These are phyloP conservation scores for Pangasius sanitwongsei DNA, from an alignment of 2,797 vertebrate species.

Conservation along the genomic window DNA sequence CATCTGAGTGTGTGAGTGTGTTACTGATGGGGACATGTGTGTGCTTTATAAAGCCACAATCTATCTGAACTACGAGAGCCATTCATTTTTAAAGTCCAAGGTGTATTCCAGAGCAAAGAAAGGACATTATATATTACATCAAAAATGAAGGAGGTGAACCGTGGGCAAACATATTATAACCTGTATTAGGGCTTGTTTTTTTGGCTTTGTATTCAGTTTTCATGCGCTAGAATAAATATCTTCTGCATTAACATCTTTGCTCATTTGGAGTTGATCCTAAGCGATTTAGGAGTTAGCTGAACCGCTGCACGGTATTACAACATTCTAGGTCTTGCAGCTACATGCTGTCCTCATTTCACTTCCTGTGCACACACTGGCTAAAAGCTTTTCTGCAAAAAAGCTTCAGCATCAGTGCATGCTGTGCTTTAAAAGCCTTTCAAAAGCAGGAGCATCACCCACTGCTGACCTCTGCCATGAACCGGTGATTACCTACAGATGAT, in stretches of 20 bases:
- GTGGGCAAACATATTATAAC: background rate
- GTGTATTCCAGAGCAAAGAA: slow-evolving; percentile 63
- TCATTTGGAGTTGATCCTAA: background rate
- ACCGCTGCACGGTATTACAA: background rate
- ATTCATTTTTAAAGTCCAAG: slow-evolving; percentile 68
- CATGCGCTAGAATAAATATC: background rate
- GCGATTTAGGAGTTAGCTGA: background rate
- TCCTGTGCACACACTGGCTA: background rate
- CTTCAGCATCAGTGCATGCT: too few species aligned
- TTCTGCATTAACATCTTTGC: background rate
- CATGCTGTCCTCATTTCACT: background rate
- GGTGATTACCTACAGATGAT: too few species aligned
- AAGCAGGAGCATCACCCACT: background rate
- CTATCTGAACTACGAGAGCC: slow-evolving; percentile 63
- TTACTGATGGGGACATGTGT: slow-evolving; percentile 19
- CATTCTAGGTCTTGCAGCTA: background rate
- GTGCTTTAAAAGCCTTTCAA: too few species aligned
- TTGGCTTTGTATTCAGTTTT: background rate
- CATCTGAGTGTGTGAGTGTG: background rate
- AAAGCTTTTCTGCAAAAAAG: slow-evolving; percentile 12
- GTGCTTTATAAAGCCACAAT: slow-evolving; percentile 50
- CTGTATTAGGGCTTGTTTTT: background rate
- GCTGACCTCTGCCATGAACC: background rate
- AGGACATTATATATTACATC: slow-evolving; percentile 68
- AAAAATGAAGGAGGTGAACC: slow-evolving; percentile 24